These are phyloP conservation scores for Nyctalus aviator DNA, from an alignment of 2,797 vertebrate species.

Conservation along the genomic window DNA sequence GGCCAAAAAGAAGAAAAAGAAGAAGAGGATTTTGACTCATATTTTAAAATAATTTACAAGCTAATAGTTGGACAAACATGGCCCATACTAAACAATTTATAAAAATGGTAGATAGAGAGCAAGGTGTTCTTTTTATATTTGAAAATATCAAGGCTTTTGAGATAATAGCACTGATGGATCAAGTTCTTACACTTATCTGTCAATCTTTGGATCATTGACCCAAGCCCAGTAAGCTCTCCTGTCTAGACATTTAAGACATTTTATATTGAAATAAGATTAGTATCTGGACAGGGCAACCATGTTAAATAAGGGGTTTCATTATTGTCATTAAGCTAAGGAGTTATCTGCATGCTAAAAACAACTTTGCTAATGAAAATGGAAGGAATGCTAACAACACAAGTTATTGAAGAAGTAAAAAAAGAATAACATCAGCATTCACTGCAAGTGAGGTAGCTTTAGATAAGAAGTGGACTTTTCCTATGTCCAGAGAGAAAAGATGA, in stretches of 20 bases:
- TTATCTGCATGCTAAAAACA: not conserved
- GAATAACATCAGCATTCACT: not conserved
- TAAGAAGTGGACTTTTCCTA: not conserved
- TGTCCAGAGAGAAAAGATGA: not conserved
- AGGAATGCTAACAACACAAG: not conserved
- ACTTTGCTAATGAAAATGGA: not conserved
- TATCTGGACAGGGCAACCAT: not conserved
- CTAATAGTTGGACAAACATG: not conserved
- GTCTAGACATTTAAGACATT: not conserved
- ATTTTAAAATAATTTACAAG: not conserved
- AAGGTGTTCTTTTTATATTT: not conserved
- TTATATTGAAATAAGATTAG: not conserved
- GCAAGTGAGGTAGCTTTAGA: not conserved
- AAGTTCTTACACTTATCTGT: not conserved
- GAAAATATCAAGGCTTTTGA: not conserved
- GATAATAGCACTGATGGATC: not conserved
- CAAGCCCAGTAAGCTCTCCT: not conserved
- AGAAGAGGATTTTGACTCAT: not conserved
- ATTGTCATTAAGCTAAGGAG: not conserved
- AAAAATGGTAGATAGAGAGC: not conserved
- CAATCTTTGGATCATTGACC: not conserved
- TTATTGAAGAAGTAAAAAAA: not conserved
- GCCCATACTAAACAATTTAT: not conserved
- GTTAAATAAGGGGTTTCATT: not conserved
- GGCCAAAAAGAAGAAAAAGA: not conserved